Percentiles rank a stretch among this genome's conserved stretches.
Evolutionary conservation across 2,888 invertebrate species (phyloP).

Genomic region (Agonopterix arenella): DNA sequence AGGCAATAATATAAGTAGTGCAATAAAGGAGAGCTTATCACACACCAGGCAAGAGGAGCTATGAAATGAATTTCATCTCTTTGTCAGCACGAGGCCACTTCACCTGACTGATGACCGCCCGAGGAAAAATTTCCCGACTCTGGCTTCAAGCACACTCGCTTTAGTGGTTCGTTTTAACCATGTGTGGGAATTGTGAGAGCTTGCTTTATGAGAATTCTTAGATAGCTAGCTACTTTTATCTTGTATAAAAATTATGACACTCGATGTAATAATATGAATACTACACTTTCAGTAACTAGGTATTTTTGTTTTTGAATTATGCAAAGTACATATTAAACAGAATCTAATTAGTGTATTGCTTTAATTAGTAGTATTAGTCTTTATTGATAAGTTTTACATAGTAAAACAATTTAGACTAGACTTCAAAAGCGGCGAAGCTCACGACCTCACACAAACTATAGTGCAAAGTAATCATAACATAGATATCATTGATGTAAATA

Average conservation of each 20-base stretch:
- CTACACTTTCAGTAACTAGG: no score
- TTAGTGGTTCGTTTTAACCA: neutral
- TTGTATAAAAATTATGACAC: neutral
- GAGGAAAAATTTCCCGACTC: conserved; percentile 1
- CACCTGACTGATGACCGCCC: conserved; percentile 5
- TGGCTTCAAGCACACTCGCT: conserved; percentile 1
- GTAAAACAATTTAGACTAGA: no score
- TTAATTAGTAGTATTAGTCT: no score
- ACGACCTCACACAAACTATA: no score
- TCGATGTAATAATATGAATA: no score
- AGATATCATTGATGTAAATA: no score
- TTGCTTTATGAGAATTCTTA: conserved; percentile 1
- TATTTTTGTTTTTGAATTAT: no score
- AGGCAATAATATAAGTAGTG: conserved; percentile 14
- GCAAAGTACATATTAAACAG: no score
- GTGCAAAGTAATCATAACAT: no score
- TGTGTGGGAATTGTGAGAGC: conserved; percentile 1
- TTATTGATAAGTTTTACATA: no score
- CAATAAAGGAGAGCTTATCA: conserved; percentile 32
- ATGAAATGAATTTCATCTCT: conserved; percentile 15
- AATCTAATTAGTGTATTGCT: no score
- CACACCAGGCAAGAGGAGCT: conserved; percentile 17
- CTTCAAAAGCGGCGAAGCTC: no score
- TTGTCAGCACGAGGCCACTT: conserved; percentile 12
- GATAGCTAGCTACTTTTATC: neutral